Evolutionary conservation across 1,140 invertebrate species (phyloP), one percentile per base, ranked within the genome.

Genomic region (Reticulitermes speratus): DNA sequence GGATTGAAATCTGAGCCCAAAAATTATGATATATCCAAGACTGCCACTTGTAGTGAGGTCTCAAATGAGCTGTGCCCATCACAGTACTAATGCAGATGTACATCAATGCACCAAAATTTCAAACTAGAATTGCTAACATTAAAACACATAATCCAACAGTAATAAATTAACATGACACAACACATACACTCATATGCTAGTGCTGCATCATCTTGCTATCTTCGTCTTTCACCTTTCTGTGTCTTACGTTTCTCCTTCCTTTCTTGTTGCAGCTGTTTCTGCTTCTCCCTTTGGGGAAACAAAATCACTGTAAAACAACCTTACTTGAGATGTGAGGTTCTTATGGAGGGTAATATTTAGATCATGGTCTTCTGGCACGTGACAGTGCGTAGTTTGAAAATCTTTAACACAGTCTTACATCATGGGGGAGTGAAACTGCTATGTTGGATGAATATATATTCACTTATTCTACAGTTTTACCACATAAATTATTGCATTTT

Each of bases 161-260:
- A 86, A 86, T 84, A 86, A 84, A 69, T 84, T 59, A 86, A 84
- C 44, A 84, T 52, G 82, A 86, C 86, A 86, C 86, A 86, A 86
- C 59, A 84, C 86, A 52, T 44, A 38, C 14, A 52, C 32, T 30
- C n/a, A 86, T 38, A 69, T 14, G 25, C 32, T 25, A 69, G 23
- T 82, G 14, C 21, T 82, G n/a, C 44, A 65, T 32, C 86, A 84
- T 23, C 21, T 87, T 93, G 95, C 95, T 96, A 97, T 94, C 96
- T 95, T 88, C 95, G 93, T 88, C 96, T 91, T 91, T 97, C 96
- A 21, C 95, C 95, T 91, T 97, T 97, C 88, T 96, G 95, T 89
- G 96, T 96, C 90, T 97, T 97, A 38, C 96, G 94, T 89, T 97
- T 97, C 88, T 97, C 96, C 89, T 97, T 97, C 88, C 97, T 97